These are phyloP conservation scores for Platycheirus rosarum DNA, from an alignment of 2,888 invertebrate species.

Conservation along the genomic window DNA sequence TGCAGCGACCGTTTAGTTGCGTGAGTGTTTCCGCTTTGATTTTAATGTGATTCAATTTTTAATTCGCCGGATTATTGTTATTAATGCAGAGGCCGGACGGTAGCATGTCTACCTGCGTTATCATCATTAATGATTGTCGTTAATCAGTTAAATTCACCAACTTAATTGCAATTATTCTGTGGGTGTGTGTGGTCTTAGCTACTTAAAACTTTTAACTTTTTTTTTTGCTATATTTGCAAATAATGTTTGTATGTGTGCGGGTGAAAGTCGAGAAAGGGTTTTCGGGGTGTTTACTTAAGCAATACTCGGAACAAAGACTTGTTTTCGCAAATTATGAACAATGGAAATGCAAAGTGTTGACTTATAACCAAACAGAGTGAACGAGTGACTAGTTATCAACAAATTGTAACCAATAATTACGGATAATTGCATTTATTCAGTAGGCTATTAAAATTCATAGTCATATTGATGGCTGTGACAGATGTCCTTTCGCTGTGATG, in stretches of 20 bases:
- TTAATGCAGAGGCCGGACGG: constrained; percentile 27
- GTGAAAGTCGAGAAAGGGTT: constrained; percentile 11
- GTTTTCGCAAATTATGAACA: constrained; percentile 19
- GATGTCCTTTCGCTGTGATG: constrained; percentile 20
- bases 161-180: constrained; percentile 61
- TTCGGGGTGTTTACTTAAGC: constrained; percentile 41
- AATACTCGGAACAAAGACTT: not conserved
- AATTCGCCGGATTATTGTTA: constrained; percentile 8
- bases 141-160: constrained; percentile 57
- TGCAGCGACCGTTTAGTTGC: constrained; percentile 22
- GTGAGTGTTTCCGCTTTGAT: constrained; percentile 18
- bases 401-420: constrained; percentile 70
- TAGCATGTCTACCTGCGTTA: too few species aligned
- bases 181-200: constrained; percentile 5
- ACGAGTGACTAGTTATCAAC: constrained; percentile 67
- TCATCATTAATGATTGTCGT: constrained; percentile 41
- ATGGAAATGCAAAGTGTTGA: constrained; percentile 1
- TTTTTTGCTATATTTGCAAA: too few species aligned
- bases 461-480: too few species aligned
- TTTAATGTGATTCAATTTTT: constrained; percentile 21
- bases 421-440: constrained; percentile 72
- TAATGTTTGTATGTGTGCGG: too few species aligned
- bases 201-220: constrained; percentile 5
- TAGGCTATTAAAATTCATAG: constrained; percentile 70
- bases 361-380: constrained; percentile 29